Evolutionary conservation across 2,888 invertebrate genomes (phyloP), one percentile per base, ranked within the genome.

Genomic region (Drosophila hamatofila): DNA sequence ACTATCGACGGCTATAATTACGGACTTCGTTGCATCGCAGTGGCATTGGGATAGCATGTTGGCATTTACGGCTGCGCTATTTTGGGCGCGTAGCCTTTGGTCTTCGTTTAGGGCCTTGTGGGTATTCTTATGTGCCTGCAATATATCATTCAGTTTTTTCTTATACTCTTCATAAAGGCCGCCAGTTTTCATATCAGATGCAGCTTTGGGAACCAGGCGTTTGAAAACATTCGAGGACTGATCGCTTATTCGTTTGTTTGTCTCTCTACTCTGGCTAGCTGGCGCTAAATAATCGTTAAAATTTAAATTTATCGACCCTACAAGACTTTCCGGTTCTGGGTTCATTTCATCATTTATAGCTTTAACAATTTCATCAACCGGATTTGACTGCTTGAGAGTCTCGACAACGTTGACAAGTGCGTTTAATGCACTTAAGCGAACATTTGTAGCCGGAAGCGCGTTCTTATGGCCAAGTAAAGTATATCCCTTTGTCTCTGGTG

Each of bases 111-210:
- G 1, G 12, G 49, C 59, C 7, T 66, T 61, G 8, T 61, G 48
- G 14, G 69, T 37, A 30, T 46, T 39, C 14, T 72, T 76, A 4
- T 69, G 62, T 3, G 66, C 62, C 2, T 51, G 71, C 0, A 83
- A 64, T 7, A 82, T 72, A 1, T 52, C 49, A 14, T 18, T 41
- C 2, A 87, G 73, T 7, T 79, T 81, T 18, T 73, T 81, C 39
- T 80, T 83, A 52, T 88, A 91, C 56, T 83, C 78, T 18, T 89
- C 86, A 33, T 91, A 91, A 3, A 89, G 78, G 6, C 84, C 61
- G 3, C 82, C 88, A n/a, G 74, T 68, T 14, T 60, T 71, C 2
- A 71, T 52, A 0, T 49, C n/a, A 1, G 58, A 42, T 8, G 55
- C 16, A 23, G 49, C 37, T 12, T 79, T 71, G 9, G 30, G 18